Base-by-base conservation (phyloP, 2,797 vertebrate species). In the Liparis tanakae region DNA sequence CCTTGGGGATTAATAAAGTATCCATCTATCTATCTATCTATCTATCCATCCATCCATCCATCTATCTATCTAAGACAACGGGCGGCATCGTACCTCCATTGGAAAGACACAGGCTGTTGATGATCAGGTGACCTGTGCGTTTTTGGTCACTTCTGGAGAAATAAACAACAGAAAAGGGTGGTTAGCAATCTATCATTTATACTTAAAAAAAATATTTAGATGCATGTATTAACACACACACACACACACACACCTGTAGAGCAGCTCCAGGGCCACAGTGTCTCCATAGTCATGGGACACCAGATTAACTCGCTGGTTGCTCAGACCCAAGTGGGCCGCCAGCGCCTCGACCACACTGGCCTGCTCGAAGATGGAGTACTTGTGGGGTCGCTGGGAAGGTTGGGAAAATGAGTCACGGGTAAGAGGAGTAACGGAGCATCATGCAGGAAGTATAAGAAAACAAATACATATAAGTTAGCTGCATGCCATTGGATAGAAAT, bases 291-390 rank as follows among this genome's bases (percentile, higher is more conserved):
- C 96, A 0, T 99, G 98, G 36, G 98, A 96, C 78, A 99, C 59
- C 14, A 99, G 90, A 74, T 99, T 97, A 74, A 98, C 83, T 51
- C 95, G 93, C 67, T 95, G 96, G 74, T 94, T 94, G 60, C 72
- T 86, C 25, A 99, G 93, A 25, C 95, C 96, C 6, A 98, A 82
- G 68, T 98, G 96, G 37, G 84, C 85, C 74, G 95, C 76, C 76
- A 99, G 92, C 0, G 95, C 94, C 88, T 98, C 97, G 51, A 98
- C 96, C 0, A 98, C 93, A 74, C 88, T 96, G 74, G 98, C 98
- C 91, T 99, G 98, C 93, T 99, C 97, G 0, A 98, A 98, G 85
- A 99, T 96, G 81, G 97, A 98, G 78, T 99, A 99, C n/a, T 69
- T 92, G 70, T 98, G 97, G 0, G 96, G 95, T 44, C 96, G 94